Evolutionary conservation across 2,113 vertebrate species (phyloP), one percentile per base, ranked within the genome.

Genomic region (Tretioscincus oriximinensis): DNA sequence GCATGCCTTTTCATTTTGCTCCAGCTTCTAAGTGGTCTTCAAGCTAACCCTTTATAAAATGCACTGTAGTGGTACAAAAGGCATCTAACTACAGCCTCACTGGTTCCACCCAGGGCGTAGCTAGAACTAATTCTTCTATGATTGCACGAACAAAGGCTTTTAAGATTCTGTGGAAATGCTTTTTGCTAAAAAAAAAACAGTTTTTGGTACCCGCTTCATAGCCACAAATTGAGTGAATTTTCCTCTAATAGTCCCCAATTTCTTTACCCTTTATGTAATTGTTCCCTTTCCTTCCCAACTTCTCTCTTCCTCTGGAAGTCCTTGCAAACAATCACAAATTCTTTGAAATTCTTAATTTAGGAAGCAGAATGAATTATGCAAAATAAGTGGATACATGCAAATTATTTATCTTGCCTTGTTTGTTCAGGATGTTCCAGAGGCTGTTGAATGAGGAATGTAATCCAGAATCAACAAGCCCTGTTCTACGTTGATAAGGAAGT

Each of bases 351-450:
- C 73, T 69, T 81, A 81, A 81, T 81, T 81, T 75, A 76, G 73
- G 51, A 70, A 81, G n/a, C n/a, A 49, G 65, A 69, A 60, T 76
- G 65, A 76, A 76, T 81, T 81, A 81, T 81, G 80, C 80, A 76
- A 81, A 81, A 35, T 76, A 76, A 81, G 73, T 69, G 66, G 80
- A 81, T 76, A 70, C 65, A 81, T 81, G 80, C 80, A 76, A 81
- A 81, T 70, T 49, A 76, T 81, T 81, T 81, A 76, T 76, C 80
- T 81, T 31, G 66, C 73, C 28, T 69, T 76, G 80, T 81, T 81
- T 81, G 65, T 68, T 75, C 80, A 81, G 80, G 80, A 76, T 76
- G 80, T 81, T 76, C 66, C 73, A 63, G 66, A 58, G 65, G 54
- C 73, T 70, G 80, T 81, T 81, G 65, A 81, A 14, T 26, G 73